phyloP scores from a whole-genome alignment of 2,797 vertebrate genomes.

The Syngnathus rostellatus region DNA sequence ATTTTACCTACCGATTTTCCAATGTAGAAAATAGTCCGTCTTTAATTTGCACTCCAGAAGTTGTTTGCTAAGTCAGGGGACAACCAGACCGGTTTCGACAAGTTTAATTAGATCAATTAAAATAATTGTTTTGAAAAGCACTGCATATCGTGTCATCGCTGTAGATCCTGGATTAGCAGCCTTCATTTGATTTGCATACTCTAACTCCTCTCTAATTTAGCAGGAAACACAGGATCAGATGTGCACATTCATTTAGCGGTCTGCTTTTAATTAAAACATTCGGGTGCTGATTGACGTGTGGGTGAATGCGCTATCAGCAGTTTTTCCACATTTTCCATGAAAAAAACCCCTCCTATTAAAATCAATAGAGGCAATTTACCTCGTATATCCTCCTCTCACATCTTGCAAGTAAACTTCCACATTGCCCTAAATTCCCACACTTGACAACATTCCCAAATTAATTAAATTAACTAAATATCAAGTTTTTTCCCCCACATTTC shows the following conservation, averaged over 20 bases:
- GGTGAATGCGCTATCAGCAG: background rate
- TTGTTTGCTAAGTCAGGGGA: conserved; percentile 63
- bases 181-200: conserved; percentile 46
- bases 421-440: too few species aligned
- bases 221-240: conserved; percentile 7
- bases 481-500: background rate
- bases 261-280: background rate
- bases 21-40: conserved; percentile 15
- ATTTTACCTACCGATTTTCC: conserved; percentile 16
- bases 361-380: background rate
- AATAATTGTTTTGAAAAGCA: conserved; percentile 64
- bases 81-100: conserved; percentile 68
- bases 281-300: background rate
- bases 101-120: conserved; percentile 68
- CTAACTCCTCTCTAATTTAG: conserved; percentile 39
- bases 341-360: background rate
- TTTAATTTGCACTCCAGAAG: conserved; percentile 56
- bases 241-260: background rate
- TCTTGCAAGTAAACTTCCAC: background rate
- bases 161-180: conserved; percentile 54
- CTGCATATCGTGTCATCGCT: conserved; percentile 37
- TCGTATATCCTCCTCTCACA: background rate
- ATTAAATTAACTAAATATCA: background rate
- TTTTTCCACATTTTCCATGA: background rate
- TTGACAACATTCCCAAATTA: background rate